Evolutionary conservation across 2,888 invertebrate genomes (phyloP).

Genomic region (Diabrotica balteata): DNA sequence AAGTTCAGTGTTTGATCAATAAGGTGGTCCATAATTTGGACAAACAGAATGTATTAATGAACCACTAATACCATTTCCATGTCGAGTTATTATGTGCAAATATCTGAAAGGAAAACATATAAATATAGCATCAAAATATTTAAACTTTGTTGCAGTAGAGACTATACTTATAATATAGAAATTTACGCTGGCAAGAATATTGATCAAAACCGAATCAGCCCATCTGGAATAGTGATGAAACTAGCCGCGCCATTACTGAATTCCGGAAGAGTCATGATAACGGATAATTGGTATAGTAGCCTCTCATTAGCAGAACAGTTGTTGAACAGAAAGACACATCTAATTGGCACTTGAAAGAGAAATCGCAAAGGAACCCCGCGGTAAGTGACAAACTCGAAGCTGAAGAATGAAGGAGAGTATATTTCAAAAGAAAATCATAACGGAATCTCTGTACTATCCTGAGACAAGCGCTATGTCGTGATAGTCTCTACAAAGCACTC

Average conservation of each 20-base stretch:
- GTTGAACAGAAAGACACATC: too few relatives aligned
- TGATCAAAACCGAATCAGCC: constrained; percentile 13
- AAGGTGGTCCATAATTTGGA: too few relatives aligned
- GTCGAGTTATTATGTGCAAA: too few relatives aligned
- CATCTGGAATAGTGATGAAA: constrained; percentile 4
- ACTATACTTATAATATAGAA: constrained; percentile 16
- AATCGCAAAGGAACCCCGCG: neutral
- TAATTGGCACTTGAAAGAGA: neutral
- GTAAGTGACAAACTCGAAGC: neutral
- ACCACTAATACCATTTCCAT: too few relatives aligned
- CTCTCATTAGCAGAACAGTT: too few relatives aligned
- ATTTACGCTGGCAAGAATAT: constrained; percentile 21
- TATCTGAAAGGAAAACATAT: too few relatives aligned
- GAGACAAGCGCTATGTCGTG: constrained; percentile 18
- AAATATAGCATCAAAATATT: too few relatives aligned
- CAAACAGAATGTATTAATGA: too few relatives aligned
- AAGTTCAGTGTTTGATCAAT: too few relatives aligned
- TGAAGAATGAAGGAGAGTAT: too few relatives aligned
- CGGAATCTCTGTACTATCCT: constrained; percentile 16
- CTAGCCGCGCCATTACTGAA: constrained; percentile 17
- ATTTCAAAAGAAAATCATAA: constrained; percentile 7
- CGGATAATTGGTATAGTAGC: constrained; percentile 24
- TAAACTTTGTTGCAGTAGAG: constrained; percentile 13
- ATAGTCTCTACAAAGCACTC: constrained; percentile 23
- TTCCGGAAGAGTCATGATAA: constrained; percentile 22